These are phyloP conservation scores for Notoglanidium macrostoma DNA, from an alignment of 2,797 vertebrate genomes.

Conservation along the genomic window DNA sequence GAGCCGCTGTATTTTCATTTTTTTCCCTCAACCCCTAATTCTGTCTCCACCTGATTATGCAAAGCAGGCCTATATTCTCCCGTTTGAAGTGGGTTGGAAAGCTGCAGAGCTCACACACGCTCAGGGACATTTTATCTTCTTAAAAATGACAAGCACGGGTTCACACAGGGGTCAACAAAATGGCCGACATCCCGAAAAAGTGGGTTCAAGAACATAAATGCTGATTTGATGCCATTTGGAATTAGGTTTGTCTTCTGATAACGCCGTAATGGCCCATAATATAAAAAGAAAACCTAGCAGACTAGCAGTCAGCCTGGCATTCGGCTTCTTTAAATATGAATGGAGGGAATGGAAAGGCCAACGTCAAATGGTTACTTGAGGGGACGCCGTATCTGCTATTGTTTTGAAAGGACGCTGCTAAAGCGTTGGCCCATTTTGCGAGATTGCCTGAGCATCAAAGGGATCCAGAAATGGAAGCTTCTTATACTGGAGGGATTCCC, in stretches of 20 bases:
- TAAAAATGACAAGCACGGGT: conserved; percentile 72
- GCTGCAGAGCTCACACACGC: conserved; percentile 73
- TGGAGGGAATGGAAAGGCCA: not conserved
- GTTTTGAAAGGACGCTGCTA: conserved; percentile 27
- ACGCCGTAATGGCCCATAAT: conserved; percentile 15
- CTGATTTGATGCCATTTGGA: conserved; percentile 47
- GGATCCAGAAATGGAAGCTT: conserved; percentile 39
- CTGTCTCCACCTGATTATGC: conserved; percentile 82
- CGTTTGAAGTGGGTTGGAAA: conserved; percentile 79
- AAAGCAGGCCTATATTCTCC: conserved; percentile 81
- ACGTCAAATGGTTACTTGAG: conserved; percentile 2
- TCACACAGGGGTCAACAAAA: conserved; percentile 74
- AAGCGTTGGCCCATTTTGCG: conserved; percentile 42
- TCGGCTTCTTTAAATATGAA: conserved; percentile 1
- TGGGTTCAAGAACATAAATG: conserved; percentile 54
- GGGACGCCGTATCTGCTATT: conserved; percentile 8
- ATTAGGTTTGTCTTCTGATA: conserved; percentile 44
- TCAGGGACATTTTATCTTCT: conserved; percentile 73
- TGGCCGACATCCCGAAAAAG: conserved; percentile 62
- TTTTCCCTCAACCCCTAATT: conserved; percentile 78
- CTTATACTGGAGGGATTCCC: conserved; percentile 44
- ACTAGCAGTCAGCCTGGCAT: not conserved
- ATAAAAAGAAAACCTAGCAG: not conserved
- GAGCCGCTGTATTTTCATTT: conserved; percentile 64
- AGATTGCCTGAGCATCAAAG: conserved; percentile 54